A percentile compares a stretch with the other conserved stretches of the same genome.
phyloP scores from a whole-genome alignment of 2,113 vertebrate genomes.

The Myxocyprinus asiaticus region DNA sequence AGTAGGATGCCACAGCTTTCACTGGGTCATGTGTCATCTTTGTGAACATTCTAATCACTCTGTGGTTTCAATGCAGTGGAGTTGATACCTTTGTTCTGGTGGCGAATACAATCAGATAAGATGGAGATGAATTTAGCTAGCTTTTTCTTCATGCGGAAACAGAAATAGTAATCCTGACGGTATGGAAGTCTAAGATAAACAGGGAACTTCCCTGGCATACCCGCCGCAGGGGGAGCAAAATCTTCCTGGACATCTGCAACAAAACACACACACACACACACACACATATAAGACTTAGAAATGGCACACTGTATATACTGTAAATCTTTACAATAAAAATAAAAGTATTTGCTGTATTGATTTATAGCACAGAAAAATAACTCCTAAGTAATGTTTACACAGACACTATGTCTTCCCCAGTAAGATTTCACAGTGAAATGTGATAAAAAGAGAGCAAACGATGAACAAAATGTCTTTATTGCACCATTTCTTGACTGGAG shows the following conservation, averaged over 20 bases:
- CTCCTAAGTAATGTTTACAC: too few species aligned
- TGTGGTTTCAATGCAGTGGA: background rate
- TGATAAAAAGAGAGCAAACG: too few species aligned
- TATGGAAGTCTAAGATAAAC: constrained; percentile 90
- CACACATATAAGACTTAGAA: too few species aligned
- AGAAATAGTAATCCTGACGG: constrained; percentile 83
- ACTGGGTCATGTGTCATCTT: background rate
- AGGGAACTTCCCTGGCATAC: constrained; percentile 80
- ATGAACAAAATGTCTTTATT: too few species aligned
- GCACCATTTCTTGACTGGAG: too few species aligned
- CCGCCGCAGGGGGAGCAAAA: constrained; percentile 68
- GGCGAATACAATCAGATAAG: constrained; percentile 84
- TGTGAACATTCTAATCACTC: background rate
- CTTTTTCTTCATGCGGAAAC: constrained; percentile 71
- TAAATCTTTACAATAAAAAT: too few species aligned
- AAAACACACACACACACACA: constrained; percentile 6
- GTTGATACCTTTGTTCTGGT: constrained; percentile 82
- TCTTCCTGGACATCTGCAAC: constrained; percentile 79
- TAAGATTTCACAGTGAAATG: too few species aligned
- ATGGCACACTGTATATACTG: too few species aligned
- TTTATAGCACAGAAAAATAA: too few species aligned
- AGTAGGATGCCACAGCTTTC: background rate
- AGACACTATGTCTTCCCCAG: too few species aligned
- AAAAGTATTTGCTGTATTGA: too few species aligned
- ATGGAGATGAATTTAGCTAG: constrained; percentile 76